phyloP scores from a whole-genome alignment of 37 sponge, comb jelly and placozoan genomes.

The Lycopodina hypogea region DNA sequence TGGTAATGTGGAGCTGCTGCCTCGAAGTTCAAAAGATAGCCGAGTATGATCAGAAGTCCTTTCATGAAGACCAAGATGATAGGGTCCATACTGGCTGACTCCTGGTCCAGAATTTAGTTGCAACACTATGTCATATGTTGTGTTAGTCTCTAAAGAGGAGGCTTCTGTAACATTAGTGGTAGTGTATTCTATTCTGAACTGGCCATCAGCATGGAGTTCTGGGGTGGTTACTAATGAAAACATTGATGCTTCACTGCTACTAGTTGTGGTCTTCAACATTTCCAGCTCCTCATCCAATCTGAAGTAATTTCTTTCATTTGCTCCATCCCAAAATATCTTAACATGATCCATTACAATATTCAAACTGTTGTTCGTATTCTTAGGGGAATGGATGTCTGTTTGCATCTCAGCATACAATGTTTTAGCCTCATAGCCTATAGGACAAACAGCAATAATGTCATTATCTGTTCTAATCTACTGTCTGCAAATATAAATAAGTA shows the following conservation, averaged over 20 bases:
- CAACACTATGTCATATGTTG: too few relatives aligned
- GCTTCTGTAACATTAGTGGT: neutral
- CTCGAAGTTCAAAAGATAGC: too few relatives aligned
- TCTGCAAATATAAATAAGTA: too few relatives aligned
- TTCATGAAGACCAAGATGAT: too few relatives aligned
- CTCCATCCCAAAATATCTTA: neutral
- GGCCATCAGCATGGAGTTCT: neutral
- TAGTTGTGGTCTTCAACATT: neutral
- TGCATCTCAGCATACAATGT: constrained; percentile 11
- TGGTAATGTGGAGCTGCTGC: too few relatives aligned
- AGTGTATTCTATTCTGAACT: neutral
- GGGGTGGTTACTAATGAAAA: neutral
- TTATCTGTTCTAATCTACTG: too few relatives aligned
- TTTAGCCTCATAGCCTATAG: neutral
- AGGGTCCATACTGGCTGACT: too few relatives aligned
- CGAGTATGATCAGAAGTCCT: too few relatives aligned
- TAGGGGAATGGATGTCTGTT: neutral
- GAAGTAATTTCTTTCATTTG: neutral
- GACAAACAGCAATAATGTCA: neutral
- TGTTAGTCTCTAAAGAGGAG: too few relatives aligned
- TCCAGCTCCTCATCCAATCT: neutral
- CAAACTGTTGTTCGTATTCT: neutral
- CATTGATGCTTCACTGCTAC: constrained; percentile 2
- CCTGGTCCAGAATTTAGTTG: too few relatives aligned
- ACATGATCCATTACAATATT: neutral